Evolutionary conservation across 1,140 invertebrate species (phyloP), one percentile per base, ranked within the genome.

Genomic region (Ceratina australensis): DNA sequence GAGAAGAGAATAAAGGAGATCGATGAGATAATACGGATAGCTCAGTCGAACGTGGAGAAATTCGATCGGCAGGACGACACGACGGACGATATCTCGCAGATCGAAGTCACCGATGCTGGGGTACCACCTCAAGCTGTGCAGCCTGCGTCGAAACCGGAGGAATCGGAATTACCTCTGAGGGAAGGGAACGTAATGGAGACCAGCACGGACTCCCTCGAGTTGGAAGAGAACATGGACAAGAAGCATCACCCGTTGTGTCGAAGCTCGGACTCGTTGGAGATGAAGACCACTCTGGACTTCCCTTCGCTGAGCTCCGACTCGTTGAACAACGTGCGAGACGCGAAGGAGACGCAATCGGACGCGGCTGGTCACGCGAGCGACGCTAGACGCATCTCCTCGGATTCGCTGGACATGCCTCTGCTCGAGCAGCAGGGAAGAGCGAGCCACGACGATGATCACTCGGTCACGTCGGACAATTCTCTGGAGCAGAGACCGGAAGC

Each of bases 1-100:
- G 95, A 95, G 75, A 95, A 95, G 80, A 91, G 94, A 61, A 95
- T 96, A 90, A 95, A 94, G 85, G 95, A 96, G 88, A 96, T 96
- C 60, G 95, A 96, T 84, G 95, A 95, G 88, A 96, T 96, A 49
- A 96, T 96, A 82, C 92, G 93, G 66, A 94, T 95, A 85, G 95
- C 95, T 49, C 95, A 95, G 89, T 93, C 92, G 18, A 96, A 96
- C 88, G 95, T 95, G 2, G 95, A 95, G 82, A 93, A 93, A 66
- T 93, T 95, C 63, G 94, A 94, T 28, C 90, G 92, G 65, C 88
- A 93, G 49, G 93, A 93, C 69, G 94, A 94, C 26, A 93, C 91
- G 0, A 90, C 91, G 7, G 91, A 92, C 16, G 92, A 93, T 49
- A 89, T 93, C 33, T 93, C 92, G 26, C 91, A 92, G 50, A 91